phyloP scores from a whole-genome alignment of 2,888 invertebrate genomes.

The Andrena marginata region DNA sequence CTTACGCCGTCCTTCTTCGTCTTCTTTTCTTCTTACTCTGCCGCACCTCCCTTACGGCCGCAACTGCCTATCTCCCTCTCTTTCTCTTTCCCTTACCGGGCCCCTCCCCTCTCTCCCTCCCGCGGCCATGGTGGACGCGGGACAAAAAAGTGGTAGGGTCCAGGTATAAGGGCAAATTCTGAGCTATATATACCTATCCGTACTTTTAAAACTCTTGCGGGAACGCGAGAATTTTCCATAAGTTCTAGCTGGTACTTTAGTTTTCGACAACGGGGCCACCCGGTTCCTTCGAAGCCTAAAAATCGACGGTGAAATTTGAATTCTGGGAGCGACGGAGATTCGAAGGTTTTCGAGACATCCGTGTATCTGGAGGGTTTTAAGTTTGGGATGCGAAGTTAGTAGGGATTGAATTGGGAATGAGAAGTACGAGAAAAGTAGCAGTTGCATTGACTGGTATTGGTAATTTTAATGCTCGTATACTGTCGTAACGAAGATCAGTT shows the following conservation, averaged over 20 bases:
- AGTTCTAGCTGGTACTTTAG: slow-evolving; percentile 33
- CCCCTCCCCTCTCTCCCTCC: slow-evolving; percentile 16
- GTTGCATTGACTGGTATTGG: too few relatives aligned
- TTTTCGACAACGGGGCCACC: not conserved
- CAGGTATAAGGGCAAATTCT: slow-evolving; percentile 79
- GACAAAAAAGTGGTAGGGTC: slow-evolving; percentile 76
- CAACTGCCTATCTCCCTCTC: slow-evolving; percentile 39
- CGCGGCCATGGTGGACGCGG: slow-evolving; percentile 54
- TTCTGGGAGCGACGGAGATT: not conserved
- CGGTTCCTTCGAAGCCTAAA: not conserved
- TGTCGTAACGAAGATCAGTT: too few relatives aligned
- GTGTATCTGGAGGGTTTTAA: not conserved
- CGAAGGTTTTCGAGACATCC: not conserved
- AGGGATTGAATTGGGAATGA: not conserved
- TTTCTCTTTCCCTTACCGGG: slow-evolving; percentile 35
- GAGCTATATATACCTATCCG: slow-evolving; percentile 53
- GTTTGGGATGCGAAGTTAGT: too few relatives aligned
- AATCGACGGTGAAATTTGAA: not conserved
- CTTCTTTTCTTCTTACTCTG: slow-evolving; percentile 58
- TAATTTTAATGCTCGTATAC: too few relatives aligned
- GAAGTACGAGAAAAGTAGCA: too few relatives aligned
- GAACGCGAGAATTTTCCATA: slow-evolving; percentile 56
- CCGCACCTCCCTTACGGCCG: slow-evolving; percentile 53
- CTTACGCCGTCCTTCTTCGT: slow-evolving; percentile 55
- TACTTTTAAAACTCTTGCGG: slow-evolving; percentile 63